Evolutionary conservation across 2,113 vertebrate species (phyloP).

Genomic region (Trogon melanurus): DNA sequence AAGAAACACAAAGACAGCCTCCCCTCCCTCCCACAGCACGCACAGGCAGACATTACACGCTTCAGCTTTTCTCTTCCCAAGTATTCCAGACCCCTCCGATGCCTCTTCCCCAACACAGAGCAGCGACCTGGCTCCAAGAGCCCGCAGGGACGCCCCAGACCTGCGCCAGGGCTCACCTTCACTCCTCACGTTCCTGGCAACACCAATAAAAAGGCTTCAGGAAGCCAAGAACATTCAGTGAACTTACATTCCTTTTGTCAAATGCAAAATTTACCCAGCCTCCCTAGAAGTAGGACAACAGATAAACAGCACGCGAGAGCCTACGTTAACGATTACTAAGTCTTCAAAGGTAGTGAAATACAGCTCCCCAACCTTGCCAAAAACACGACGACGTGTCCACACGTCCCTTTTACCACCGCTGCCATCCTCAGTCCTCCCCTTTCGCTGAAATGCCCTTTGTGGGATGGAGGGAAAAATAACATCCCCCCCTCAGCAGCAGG

Average conservation of each 20-base stretch:
- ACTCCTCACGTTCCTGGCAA: not conserved
- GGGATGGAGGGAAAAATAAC: not conserved
- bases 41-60: fast-evolving
- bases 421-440: not conserved
- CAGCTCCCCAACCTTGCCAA: not conserved
- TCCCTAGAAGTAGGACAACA: not conserved
- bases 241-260: not conserved
- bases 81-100: not conserved
- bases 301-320: not conserved
- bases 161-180: fast-evolving
- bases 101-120: not conserved
- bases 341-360: not conserved
- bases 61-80: not conserved
- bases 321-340: not conserved
- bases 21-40: not conserved
- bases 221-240: not conserved
- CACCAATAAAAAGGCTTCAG: not conserved
- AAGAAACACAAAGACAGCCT: not conserved
- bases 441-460: not conserved
- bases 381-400: fast-evolving
- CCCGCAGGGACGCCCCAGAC: fast-evolving
- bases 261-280: not conserved
- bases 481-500: not conserved
- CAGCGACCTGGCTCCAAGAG: not conserved
- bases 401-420: not conserved